Conservation (phyloP, 2,888 invertebrate genomes). For the Athetis lepigone region DNA sequence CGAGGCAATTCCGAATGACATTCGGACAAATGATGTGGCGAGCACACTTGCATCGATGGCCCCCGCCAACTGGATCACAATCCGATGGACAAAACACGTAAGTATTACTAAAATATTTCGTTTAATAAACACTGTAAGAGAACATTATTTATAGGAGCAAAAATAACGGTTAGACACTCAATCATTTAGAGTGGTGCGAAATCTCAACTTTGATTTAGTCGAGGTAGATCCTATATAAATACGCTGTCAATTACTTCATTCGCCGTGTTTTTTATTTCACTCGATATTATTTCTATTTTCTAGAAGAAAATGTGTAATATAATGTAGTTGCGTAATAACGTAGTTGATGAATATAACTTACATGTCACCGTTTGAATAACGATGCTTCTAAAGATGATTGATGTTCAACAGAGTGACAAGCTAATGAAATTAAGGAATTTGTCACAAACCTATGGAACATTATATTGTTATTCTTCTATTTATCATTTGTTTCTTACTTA, state of each 20-base stretch:
- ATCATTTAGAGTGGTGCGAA: constrained; percentile 19
- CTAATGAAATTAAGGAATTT: constrained; percentile 29
- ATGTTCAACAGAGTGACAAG: constrained; percentile 22
- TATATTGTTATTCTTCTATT: background rate
- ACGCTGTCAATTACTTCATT: constrained; percentile 7
- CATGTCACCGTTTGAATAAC: constrained; percentile 1
- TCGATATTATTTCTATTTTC: background rate
- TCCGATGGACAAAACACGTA: constrained; percentile 92
- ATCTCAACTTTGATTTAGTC: constrained; percentile 2
- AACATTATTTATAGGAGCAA: constrained; percentile 49
- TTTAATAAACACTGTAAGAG: constrained; percentile 54
- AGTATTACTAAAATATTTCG: constrained; percentile 65
- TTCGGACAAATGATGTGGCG: constrained; percentile 86
- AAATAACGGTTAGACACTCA: constrained; percentile 43
- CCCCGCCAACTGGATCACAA: constrained; percentile 88
- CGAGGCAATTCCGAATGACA: constrained; percentile 95
- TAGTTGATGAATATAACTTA: background rate
- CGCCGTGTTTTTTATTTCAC: background rate
- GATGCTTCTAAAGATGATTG: constrained; percentile 31
- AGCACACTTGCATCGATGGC: constrained; percentile 85
- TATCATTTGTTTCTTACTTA: background rate
- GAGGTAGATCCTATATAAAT: constrained; percentile 4
- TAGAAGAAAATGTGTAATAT: background rate
- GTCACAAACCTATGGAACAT: background rate
- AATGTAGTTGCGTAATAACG: background rate